These are phyloP conservation scores for Nephotettix cincticeps DNA, from an alignment of 1,140 invertebrate genomes.

Conservation along the genomic window DNA sequence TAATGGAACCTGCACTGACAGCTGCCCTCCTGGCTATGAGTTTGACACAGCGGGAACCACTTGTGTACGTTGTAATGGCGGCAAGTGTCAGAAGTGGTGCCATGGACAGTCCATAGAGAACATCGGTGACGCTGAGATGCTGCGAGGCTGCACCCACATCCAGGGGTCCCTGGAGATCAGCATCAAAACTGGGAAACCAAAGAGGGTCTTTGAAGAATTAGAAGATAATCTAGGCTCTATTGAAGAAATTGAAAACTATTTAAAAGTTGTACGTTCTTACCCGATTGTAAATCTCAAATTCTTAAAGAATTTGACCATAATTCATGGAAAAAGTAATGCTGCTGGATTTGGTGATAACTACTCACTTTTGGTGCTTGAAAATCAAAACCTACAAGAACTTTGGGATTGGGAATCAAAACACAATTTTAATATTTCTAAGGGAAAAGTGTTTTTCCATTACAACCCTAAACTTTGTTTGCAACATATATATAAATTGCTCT, in stretches of 20 bases:
- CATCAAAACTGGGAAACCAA: constrained; percentile 55
- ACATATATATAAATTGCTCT: constrained; percentile 60
- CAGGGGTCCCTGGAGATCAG: constrained; percentile 78
- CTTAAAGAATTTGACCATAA: constrained; percentile 71
- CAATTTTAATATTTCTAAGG: constrained; percentile 54
- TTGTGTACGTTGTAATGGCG: constrained; percentile 32
- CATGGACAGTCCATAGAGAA: constrained; percentile 66
- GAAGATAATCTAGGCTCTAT: constrained; percentile 73
- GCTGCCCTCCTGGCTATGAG: constrained; percentile 71
- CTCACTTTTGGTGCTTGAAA: constrained; percentile 77
- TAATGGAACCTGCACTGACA: constrained; percentile 64
- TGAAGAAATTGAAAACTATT: constrained; percentile 71
- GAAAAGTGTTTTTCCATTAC: constrained; percentile 85
- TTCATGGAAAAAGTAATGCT: constrained; percentile 56
- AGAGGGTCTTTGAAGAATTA: constrained; percentile 60
- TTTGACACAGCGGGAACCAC: not conserved
- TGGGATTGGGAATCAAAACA: constrained; percentile 66
- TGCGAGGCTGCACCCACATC: constrained; percentile 82
- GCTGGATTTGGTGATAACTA: constrained; percentile 49
- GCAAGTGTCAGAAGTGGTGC: constrained; percentile 66
- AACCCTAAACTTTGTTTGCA: constrained; percentile 88
- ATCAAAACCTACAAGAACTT: constrained; percentile 88
- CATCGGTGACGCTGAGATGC: constrained; percentile 65
- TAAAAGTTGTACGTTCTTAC: constrained; percentile 79
- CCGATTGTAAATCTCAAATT: constrained; percentile 83